These are phyloP conservation scores for Strix uralensis DNA, from an alignment of 2,113 vertebrate genomes.

Conservation along the genomic window DNA sequence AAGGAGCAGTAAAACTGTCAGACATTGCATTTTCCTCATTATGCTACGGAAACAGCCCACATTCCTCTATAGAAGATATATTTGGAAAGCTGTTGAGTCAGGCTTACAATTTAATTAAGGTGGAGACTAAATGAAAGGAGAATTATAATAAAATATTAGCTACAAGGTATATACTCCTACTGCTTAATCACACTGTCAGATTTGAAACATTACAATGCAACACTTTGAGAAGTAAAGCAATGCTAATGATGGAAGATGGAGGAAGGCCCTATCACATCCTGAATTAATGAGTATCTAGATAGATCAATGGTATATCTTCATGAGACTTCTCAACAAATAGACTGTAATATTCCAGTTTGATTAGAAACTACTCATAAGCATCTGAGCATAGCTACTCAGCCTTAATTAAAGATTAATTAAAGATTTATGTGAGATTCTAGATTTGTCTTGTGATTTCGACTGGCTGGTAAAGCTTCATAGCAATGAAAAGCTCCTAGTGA, in stretches of 20 bases:
- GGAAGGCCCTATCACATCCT: neutral
- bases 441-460: neutral
- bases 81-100: constrained; percentile 8
- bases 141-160: neutral
- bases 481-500: neutral
- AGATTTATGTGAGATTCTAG: neutral
- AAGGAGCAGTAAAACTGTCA: neutral
- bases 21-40: neutral
- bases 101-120: constrained; percentile 12
- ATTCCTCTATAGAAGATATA: neutral
- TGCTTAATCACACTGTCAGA: neutral
- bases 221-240: neutral
- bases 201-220: neutral
- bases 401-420: neutral
- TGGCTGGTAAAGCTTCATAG: neutral
- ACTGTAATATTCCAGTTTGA: neutral
- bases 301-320: neutral
- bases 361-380: neutral
- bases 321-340: neutral
- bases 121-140: neutral
- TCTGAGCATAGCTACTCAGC: neutral
- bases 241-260: neutral
- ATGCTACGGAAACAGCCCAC: neutral
- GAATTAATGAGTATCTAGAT: neutral
- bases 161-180: neutral